A percentile compares a stretch with the other conserved stretches of the same genome.
These are phyloP conservation scores for Nephrotoma appendiculata DNA, from an alignment of 2,888 invertebrate genomes.

Conservation along the genomic window DNA sequence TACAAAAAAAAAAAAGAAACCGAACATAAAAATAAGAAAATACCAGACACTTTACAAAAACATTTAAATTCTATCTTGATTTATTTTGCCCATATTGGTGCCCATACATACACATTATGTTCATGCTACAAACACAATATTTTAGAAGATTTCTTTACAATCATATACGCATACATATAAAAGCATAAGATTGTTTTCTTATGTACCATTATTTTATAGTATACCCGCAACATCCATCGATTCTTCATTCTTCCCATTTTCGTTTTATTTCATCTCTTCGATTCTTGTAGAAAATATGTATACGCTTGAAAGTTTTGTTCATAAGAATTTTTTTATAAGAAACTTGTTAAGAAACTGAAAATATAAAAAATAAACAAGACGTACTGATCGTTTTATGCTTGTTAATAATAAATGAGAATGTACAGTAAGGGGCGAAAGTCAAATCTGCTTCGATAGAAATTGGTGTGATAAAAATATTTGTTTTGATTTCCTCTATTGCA, in stretches of 20 bases:
- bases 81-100: not conserved
- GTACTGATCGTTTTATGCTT: not conserved
- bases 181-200: not conserved
- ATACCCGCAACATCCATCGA: not conserved
- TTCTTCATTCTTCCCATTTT: not conserved
- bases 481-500: too few species aligned
- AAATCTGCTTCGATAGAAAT: not conserved
- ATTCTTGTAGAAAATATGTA: not conserved
- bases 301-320: not conserved
- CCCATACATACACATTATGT: not conserved
- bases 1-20: not conserved
- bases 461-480: not conserved
- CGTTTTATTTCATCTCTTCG: not conserved
- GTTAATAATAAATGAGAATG: not conserved
- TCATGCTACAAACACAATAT: not conserved
- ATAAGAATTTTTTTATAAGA: not conserved
- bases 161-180: not conserved
- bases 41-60: not conserved
- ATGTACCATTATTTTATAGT: not conserved
- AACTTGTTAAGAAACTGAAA: not conserved
- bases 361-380: not conserved
- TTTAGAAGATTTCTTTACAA: not conserved
- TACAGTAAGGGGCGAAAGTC: not conserved
- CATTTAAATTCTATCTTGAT: not conserved
- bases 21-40: not conserved